Evolutionary conservation across 2,113 vertebrate genomes (phyloP), one percentile per base, ranked within the genome.

Genomic region (Heliornis fulica): DNA sequence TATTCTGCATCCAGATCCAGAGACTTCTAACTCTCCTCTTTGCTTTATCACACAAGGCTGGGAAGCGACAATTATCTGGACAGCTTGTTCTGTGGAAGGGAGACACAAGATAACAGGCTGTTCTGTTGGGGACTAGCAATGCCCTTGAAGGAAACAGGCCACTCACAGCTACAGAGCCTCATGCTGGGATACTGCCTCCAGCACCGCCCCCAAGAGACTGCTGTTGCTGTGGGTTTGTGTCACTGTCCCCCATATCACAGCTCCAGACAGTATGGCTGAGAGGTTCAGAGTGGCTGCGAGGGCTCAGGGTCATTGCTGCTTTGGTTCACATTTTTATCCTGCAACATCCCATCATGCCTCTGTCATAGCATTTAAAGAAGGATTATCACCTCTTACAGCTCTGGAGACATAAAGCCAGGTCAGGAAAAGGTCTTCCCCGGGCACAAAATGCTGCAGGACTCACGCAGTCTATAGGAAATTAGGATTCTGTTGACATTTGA

Each of bases 91-190:
- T 60, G 46, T 10, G 70, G 36, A 66, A 36, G 29, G n/a, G 72
- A 86, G 21, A 59, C 50, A 45, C 34, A 59, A 69, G 78, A 77
- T 40, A 91, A 77, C 38, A 51, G 0, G 13, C 19, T 83, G 54
- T 16, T 53, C 87, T 91, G 61, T 38, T 88, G 63, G 46, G 51
- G 76, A n/a, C 54, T 45, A 87, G 85, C 77, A 90, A 93, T 5
- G 29, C 20, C 46, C 84, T 40, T 0, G 2, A 63, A 68, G 83
- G 46, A 91, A 89, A 80, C 38, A 88, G 66, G 79, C 36, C 82
- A 15, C 59, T 74, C 26, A 1, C 4, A 65, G 54, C 60, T 54
- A 63, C 59, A 70, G 61, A 90, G 64, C 34, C 71, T 66, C 26
- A 5, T 9, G 23, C 7, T 1, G 9, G 65, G 34, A 61, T 59